Conservation (phyloP, 2,888 invertebrate species). For the Parnassius orleans region DNA sequence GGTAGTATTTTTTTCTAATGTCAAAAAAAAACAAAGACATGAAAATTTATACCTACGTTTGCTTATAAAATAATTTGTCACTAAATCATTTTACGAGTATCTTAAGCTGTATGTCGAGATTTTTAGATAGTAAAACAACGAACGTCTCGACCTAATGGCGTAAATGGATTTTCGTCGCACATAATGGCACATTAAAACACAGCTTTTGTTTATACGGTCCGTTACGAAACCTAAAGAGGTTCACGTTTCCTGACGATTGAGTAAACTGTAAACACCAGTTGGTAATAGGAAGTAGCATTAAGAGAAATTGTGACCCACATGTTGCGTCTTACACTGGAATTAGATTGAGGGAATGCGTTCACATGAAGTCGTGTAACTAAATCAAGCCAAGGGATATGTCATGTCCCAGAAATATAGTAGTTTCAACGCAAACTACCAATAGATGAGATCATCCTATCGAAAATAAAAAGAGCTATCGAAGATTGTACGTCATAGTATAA, state of each 20-base stretch:
- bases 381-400: constrained; percentile 70
- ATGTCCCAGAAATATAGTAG: constrained; percentile 63
- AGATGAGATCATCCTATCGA: constrained; percentile 59
- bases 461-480: constrained; percentile 19
- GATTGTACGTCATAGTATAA: constrained; percentile 10
- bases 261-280: constrained; percentile 8
- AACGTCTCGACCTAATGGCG: not conserved
- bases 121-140: too few relatives aligned
- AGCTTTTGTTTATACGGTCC: not conserved
- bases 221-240: constrained; percentile 13
- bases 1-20: too few relatives aligned
- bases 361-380: constrained; percentile 47
- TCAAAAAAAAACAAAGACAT: too few relatives aligned
- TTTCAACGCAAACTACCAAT: constrained; percentile 44
- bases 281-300: constrained; percentile 22
- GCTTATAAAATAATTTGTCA: not conserved
- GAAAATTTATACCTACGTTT: too few relatives aligned
- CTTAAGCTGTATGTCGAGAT: not conserved
- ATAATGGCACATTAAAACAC: constrained; percentile 1
- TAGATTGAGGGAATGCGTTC: constrained; percentile 59
- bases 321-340: constrained; percentile 61
- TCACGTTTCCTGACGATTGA: constrained; percentile 13
- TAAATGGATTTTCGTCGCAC: not conserved
- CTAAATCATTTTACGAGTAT: not conserved
- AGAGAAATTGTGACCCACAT: constrained; percentile 58